Conservation (phyloP, 2,113 vertebrate genomes). For the Thomomys bottae region DNA sequence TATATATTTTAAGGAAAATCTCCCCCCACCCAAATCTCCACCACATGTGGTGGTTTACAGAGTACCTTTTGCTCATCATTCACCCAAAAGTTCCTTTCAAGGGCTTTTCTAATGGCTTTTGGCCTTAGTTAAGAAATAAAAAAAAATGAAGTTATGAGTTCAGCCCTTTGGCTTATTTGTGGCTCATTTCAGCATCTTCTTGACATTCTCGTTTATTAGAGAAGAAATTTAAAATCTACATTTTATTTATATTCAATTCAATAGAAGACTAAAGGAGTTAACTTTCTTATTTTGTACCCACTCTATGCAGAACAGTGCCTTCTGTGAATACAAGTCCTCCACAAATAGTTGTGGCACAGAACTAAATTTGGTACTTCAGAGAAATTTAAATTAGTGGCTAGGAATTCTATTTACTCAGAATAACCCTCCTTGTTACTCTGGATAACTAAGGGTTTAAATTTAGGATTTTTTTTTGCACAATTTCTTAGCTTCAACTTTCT, state of each 20-base stretch:
- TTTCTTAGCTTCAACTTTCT: slow-evolving; percentile 8
- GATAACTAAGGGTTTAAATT: slow-evolving; percentile 40
- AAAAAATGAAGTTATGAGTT: background rate
- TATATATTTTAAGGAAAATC: no score
- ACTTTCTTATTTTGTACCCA: background rate
- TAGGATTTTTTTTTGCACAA: slow-evolving; percentile 18
- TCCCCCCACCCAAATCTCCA: no score
- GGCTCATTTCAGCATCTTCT: background rate
- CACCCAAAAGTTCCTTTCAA: slow-evolving; percentile 9
- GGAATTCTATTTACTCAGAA: slow-evolving; percentile 16
- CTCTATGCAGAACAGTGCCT: background rate
- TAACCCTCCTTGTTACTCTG: background rate
- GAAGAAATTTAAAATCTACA: slow-evolving; percentile 30
- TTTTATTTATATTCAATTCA: background rate
- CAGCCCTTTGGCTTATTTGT: background rate
- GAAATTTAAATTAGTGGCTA: slow-evolving; percentile 44
- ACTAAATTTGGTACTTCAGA: slow-evolving; percentile 1
- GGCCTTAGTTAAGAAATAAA: background rate
- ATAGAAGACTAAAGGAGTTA: slow-evolving; percentile 30
- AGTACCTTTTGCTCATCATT: background rate
- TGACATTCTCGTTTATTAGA: background rate
- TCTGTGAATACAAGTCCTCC: background rate
- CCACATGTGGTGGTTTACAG: background rate
- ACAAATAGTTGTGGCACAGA: slow-evolving; percentile 12
- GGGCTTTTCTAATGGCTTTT: background rate